phyloP scores from a whole-genome alignment of 2,113 vertebrate species.

The Dasyprocta punctata region DNA sequence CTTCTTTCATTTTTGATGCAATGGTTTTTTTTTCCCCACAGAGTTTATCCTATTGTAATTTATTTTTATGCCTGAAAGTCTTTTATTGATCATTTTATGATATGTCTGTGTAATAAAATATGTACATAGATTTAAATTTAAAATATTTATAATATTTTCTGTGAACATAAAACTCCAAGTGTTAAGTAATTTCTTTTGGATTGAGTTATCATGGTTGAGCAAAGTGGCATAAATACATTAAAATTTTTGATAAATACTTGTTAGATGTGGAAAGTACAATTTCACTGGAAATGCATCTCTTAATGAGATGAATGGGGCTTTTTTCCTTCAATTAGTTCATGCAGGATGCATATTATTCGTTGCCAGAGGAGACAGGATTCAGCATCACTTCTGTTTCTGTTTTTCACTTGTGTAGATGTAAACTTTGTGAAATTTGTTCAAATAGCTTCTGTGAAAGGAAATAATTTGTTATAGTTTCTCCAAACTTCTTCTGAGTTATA shows the following conservation, averaged over 20 bases:
- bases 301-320: conserved; percentile 55
- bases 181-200: conserved; percentile 71
- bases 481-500: conserved; percentile 47
- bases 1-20: conserved; percentile 53
- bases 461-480: conserved; percentile 41
- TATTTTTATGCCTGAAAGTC: conserved; percentile 59
- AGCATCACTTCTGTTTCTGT: conserved; percentile 46
- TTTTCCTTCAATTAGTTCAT: conserved; percentile 40
- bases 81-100: conserved; percentile 70
- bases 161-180: conserved; percentile 63
- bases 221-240: conserved; percentile 71
- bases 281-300: conserved; percentile 57
- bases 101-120: conserved; percentile 61
- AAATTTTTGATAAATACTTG: conserved; percentile 72
- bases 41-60: conserved; percentile 57
- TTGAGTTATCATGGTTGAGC: conserved; percentile 66
- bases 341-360: conserved; percentile 62
- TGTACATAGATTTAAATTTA: conserved; percentile 55
- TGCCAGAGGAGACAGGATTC: conserved; percentile 35
- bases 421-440: conserved; percentile 50
- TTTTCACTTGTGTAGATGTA: conserved; percentile 64
- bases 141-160: conserved; percentile 63
- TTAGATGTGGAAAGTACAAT: conserved; percentile 60
- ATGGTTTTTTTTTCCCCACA: neutral
- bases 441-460: conserved; percentile 9